Percentiles rank a stretch among this genome's conserved stretches.
phyloP scores from a whole-genome alignment of 2,797 vertebrate species.

The Hoplostethus atlanticus region DNA sequence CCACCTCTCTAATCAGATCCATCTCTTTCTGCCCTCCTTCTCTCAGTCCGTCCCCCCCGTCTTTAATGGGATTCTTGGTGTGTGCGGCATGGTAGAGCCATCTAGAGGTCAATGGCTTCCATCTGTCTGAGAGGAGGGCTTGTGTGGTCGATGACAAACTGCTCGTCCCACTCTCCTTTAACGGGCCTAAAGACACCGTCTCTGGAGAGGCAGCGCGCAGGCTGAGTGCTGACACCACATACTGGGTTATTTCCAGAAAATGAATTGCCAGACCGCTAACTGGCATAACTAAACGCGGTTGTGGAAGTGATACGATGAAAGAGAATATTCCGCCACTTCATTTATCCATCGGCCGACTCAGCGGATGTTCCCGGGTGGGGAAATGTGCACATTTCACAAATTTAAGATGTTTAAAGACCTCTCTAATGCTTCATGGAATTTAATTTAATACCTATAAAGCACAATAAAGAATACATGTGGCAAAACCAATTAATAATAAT shows the following conservation, averaged over 20 bases:
- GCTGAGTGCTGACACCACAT: slow-evolving; percentile 4
- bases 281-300: not conserved
- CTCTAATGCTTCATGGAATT: too few relatives aligned
- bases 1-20: not conserved
- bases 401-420: too few relatives aligned
- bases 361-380: too few relatives aligned
- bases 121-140: slow-evolving; percentile 46
- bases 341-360: too few relatives aligned
- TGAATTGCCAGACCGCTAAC: not conserved
- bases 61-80: slow-evolving; percentile 45
- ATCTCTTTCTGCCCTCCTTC: slow-evolving; percentile 11
- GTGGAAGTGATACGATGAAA: too few relatives aligned
- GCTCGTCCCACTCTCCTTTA: slow-evolving; percentile 28
- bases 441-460: too few relatives aligned
- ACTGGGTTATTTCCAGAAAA: not conserved
- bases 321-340: not conserved
- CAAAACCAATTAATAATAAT: too few relatives aligned
- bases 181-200: slow-evolving; percentile 12
- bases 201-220: slow-evolving; percentile 15
- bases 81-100: slow-evolving; percentile 21
- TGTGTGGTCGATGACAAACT: slow-evolving; percentile 49
- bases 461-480: too few relatives aligned
- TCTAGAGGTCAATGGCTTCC: slow-evolving; percentile 54
- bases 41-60: slow-evolving; percentile 19
- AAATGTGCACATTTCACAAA: too few relatives aligned